phyloP scores from a whole-genome alignment of 1,140 invertebrate genomes.

The Leptestheria dahalacensis region DNA sequence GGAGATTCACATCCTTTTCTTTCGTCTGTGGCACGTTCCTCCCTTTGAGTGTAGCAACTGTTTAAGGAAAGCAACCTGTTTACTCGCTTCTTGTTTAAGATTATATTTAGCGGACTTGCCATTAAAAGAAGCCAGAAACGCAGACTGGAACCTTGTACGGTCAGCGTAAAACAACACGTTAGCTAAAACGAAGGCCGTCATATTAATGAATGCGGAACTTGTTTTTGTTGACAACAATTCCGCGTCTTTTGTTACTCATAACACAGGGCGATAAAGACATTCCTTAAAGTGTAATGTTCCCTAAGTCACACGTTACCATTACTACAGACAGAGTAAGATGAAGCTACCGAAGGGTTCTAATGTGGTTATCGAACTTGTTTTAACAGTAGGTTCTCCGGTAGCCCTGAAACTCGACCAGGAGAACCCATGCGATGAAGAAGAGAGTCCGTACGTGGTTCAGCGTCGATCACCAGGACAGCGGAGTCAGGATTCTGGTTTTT shows the following conservation, averaged over 20 bases:
- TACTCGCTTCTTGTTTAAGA: no score
- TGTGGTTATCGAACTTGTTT: not conserved
- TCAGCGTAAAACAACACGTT: not conserved
- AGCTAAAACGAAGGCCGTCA: not conserved
- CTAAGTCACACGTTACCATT: no score
- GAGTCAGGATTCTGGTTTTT: constrained; percentile 14
- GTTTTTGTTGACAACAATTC: not conserved
- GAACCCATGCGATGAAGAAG: not conserved
- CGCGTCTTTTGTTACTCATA: not conserved
- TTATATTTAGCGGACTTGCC: no score
- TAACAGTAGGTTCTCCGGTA: not conserved
- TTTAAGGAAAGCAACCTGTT: no score
- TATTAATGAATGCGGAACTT: not conserved
- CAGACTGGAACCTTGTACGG: not conserved
- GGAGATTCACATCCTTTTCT: no score
- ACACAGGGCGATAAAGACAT: not conserved
- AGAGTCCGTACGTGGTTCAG: constrained; percentile 6
- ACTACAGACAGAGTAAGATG: not conserved
- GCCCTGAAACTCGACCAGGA: constrained; percentile 4
- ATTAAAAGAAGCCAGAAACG: not conserved
- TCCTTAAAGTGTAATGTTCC: not conserved
- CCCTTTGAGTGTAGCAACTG: no score
- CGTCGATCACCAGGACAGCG: constrained; percentile 10
- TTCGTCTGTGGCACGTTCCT: no score
- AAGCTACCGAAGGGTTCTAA: not conserved